Evolutionary conservation across 2,888 invertebrate genomes (phyloP), one percentile per base, ranked within the genome.

Genomic region (Microplitis manilae): DNA sequence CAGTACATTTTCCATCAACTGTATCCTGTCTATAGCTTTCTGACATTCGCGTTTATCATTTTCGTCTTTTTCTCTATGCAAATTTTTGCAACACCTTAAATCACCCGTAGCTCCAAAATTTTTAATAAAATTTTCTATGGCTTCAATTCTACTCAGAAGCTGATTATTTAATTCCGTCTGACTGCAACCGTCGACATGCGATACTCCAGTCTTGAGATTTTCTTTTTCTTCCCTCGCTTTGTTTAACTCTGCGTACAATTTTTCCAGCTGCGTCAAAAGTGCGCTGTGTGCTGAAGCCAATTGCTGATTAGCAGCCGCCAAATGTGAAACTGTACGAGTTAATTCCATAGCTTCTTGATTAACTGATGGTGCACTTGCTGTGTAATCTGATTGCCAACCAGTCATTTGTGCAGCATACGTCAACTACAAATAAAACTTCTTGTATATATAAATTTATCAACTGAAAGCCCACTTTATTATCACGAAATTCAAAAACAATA

Each of bases 301-400:
- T 77, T 90, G 89, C 61, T 89, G 87, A 83, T 89, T 90, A 1
- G 90, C 87, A 60, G 86, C 82, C 0, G 89, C 89, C n/a, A 90
- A 80, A 79, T 87, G 86, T 2, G 89, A 86, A 38, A 90, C 85
- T 9, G 87, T 87, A 73, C 86, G 81, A 15, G 88, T 85, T 59
- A 87, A 83, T 68, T 90, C 89, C 83, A 87, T 83, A 2, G 83
- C 80, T 76, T 86, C 85, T 70, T 82, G 84, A 72, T 82, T 77
- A 75, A 79, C 77, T 64, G 77, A 76, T 67, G 80, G 81, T 69
- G 78, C 62, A 7, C 64, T 73, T 72, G 79, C 76, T 68, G 80
- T 82, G 79, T 74, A 80, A 83, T 83, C 79, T 62, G 85, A 73
- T 72, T 85, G 85, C 85, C 87, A 87, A 79, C 84, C 86, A 79